Percentiles rank a stretch among this genome's conserved stretches.
These are phyloP conservation scores for Cataglyphis albicans DNA, from an alignment of 2,888 invertebrate species.

Conservation along the genomic window DNA sequence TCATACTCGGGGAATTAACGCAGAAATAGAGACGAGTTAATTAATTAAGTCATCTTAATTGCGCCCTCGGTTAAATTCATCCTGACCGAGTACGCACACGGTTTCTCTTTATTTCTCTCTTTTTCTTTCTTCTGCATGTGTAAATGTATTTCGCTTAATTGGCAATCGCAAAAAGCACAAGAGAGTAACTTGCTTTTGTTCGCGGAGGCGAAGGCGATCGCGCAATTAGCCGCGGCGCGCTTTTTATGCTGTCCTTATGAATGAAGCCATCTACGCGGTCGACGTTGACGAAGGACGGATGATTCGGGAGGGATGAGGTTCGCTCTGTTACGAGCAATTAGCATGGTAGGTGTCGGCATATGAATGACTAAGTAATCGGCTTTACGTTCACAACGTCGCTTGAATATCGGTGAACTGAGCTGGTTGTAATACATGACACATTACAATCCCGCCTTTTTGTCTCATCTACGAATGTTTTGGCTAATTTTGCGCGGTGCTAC, in stretches of 20 bases:
- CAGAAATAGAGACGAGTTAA: constrained; percentile 80
- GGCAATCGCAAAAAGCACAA: constrained; percentile 50
- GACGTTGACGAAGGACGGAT: neutral
- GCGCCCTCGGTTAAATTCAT: constrained; percentile 66
- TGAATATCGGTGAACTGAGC: neutral
- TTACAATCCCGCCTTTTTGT: neutral
- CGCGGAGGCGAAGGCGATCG: constrained; percentile 2
- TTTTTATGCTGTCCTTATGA: constrained; percentile 37
- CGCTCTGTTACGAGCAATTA: constrained; percentile 32
- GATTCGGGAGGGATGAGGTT: neutral
- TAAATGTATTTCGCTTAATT: constrained; percentile 70
- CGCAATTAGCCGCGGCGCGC: constrained; percentile 5
- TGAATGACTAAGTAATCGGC: constrained; percentile 44
- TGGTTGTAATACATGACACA: neutral
- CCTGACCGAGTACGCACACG: constrained; percentile 28
- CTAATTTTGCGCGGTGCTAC: neutral
- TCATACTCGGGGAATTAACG: constrained; percentile 71
- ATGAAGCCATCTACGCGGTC: constrained; percentile 26
- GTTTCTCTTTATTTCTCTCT: neutral
- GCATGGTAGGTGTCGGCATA: neutral
- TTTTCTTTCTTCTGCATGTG: neutral
- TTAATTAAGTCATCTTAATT: constrained; percentile 83
- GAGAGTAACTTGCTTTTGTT: constrained; percentile 26
- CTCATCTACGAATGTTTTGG: neutral
- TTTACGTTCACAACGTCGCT: constrained; percentile 11